Evolutionary conservation across 1,140 invertebrate species (phyloP).

Genomic region (Drosophila neocordata): DNA sequence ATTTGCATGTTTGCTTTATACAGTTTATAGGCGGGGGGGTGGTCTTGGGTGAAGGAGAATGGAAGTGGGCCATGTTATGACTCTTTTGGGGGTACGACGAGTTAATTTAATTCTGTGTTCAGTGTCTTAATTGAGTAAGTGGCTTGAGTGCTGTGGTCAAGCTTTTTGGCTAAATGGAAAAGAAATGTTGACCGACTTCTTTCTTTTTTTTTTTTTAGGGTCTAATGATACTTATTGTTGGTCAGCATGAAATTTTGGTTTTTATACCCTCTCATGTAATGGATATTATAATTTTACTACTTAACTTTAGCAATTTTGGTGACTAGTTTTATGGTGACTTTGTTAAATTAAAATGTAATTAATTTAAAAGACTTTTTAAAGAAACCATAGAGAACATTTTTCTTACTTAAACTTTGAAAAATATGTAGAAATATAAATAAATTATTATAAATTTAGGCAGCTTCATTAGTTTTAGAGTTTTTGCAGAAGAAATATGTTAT

Average conservation of each 20-base stretch:
- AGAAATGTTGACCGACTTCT: conserved; percentile 44
- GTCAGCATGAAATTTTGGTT: conserved; percentile 36
- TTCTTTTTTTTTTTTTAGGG: conserved; percentile 22
- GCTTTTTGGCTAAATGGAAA: conserved; percentile 45
- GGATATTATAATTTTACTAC: conserved; percentile 4
- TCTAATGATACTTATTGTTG: conserved; percentile 4
- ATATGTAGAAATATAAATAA: no score
- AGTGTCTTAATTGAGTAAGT: conserved; percentile 66
- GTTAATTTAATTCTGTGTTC: conserved; percentile 75
- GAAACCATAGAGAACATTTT: no score
- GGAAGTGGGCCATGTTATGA: conserved; percentile 58
- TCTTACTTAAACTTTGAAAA: no score
- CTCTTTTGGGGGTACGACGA: conserved; percentile 62
- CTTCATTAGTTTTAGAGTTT: no score
- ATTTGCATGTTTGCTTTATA: conserved; percentile 60
- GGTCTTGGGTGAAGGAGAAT: no score
- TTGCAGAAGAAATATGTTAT: no score
- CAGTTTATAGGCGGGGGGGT: not conserved
- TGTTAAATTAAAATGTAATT: no score
- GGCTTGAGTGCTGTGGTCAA: conserved; percentile 43
- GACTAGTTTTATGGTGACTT: not conserved
- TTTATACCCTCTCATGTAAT: conserved; percentile 23
- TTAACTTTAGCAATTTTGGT: not conserved
- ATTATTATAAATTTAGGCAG: no score
- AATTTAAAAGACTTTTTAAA: no score